These are phyloP conservation scores for Geopemphigus sp. DNA, from an alignment of 1,140 invertebrate genomes.

Conservation along the genomic window DNA sequence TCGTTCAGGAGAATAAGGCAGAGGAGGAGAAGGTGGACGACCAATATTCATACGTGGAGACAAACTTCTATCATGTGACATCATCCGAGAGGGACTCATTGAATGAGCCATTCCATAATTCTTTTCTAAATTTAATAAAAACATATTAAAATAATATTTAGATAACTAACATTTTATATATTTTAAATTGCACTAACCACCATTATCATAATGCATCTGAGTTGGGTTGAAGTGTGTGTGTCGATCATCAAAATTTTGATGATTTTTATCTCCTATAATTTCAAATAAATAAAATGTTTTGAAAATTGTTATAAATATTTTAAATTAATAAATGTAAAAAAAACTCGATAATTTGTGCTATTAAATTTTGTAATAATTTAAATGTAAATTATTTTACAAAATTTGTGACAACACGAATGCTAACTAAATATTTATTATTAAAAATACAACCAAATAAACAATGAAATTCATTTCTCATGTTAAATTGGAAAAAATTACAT, in stretches of 20 bases:
- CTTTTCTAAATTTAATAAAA: constrained; percentile 7
- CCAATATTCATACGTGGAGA: neutral
- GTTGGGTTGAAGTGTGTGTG: constrained; percentile 16
- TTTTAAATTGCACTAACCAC: neutral
- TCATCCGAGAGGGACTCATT: neutral
- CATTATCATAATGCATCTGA: constrained; percentile 24
- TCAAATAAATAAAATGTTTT: neutral
- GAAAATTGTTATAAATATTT: neutral
- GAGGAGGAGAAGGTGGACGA: constrained; percentile 40
- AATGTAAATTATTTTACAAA: neutral
- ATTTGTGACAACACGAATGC: neutral
- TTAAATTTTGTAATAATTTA: neutral
- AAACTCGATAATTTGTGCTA: neutral
- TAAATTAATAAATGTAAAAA: neutral
- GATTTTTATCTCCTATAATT: constrained; percentile 42
- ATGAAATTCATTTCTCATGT: too few relatives aligned
- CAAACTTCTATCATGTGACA: constrained; percentile 38
- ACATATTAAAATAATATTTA: neutral
- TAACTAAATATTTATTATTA: neutral
- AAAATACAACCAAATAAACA: too few relatives aligned
- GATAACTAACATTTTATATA: too few relatives aligned
- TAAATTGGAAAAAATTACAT: too few relatives aligned
- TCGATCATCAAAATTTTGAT: constrained; percentile 34
- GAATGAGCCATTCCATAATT: constrained; percentile 30
- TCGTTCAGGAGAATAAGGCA: constrained; percentile 23